A percentile compares a stretch with the other conserved stretches of the same genome.
Conservation (phyloP, 2,113 vertebrate species). For the Indicator indicator region DNA sequence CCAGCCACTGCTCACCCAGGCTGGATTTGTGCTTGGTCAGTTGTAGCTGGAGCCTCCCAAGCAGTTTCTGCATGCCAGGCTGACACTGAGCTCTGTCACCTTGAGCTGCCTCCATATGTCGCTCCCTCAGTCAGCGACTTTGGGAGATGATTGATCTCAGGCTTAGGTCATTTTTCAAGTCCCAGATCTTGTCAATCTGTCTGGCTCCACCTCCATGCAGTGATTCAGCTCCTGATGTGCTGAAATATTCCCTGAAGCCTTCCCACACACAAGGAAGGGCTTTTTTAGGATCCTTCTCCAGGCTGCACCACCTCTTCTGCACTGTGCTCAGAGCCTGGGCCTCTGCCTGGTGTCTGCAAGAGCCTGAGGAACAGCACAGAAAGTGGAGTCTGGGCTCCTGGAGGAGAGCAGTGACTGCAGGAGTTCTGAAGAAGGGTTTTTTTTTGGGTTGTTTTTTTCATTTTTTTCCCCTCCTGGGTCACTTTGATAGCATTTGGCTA, state of each 20-base stretch:
- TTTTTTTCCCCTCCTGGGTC: neutral
- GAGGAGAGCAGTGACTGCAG: neutral
- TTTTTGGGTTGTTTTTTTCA: no score
- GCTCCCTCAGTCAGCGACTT: conserved; percentile 32
- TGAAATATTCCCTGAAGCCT: conserved; percentile 43
- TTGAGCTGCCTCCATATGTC: neutral
- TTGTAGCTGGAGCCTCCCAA: neutral
- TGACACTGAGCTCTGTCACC: neutral
- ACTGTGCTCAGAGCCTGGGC: neutral
- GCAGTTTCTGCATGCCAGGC: neutral
- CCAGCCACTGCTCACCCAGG: no score
- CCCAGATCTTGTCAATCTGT: conserved; percentile 49
- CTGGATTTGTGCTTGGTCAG: neutral
- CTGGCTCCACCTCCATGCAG: conserved; percentile 59
- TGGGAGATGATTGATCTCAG: conserved; percentile 33
- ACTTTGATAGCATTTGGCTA: neutral
- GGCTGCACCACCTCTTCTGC: neutral
- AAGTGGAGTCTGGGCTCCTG: neutral
- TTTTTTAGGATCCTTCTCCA: neutral
- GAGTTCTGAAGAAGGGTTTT: neutral
- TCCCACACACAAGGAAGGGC: conserved; percentile 45
- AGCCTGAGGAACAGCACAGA: neutral
- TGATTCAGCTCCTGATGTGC: conserved; percentile 71
- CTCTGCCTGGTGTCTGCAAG: neutral
- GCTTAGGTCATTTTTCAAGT: conserved; percentile 44